phyloP scores from a whole-genome alignment of 2,888 invertebrate species.

The Ophion obscuratus region DNA sequence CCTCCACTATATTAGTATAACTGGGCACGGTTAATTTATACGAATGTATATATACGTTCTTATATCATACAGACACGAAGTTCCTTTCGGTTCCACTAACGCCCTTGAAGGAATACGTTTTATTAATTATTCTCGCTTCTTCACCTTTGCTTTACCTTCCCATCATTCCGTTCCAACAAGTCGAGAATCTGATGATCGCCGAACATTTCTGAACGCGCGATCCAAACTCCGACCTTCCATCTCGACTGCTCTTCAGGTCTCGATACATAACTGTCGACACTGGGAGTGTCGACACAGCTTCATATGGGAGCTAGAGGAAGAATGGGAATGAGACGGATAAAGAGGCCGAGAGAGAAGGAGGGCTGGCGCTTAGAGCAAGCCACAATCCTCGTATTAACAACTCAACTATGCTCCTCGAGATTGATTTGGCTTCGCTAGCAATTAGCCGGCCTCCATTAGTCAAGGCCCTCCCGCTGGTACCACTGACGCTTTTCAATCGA shows the following conservation, averaged over 20 bases:
- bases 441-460: slow-evolving; percentile 80
- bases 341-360: slow-evolving; percentile 12
- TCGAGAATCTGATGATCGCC: slow-evolving; percentile 27
- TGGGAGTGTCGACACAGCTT: slow-evolving; percentile 67
- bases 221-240: slow-evolving; percentile 50
- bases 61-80: slow-evolving; percentile 15
- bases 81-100: slow-evolving; percentile 13
- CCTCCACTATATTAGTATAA: slow-evolving; percentile 14
- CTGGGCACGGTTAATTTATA: slow-evolving; percentile 20
- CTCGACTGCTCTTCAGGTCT: slow-evolving; percentile 49
- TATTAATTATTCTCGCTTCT: slow-evolving; percentile 56
- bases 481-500: slow-evolving; percentile 77
- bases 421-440: slow-evolving; percentile 80
- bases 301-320: slow-evolving; percentile 11
- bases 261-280: slow-evolving; percentile 66
- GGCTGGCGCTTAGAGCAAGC: slow-evolving; percentile 69
- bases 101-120: slow-evolving; percentile 49
- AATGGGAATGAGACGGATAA: slow-evolving; percentile 8
- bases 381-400: slow-evolving; percentile 70
- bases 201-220: slow-evolving; percentile 12
- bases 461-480: slow-evolving; percentile 65
- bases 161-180: slow-evolving; percentile 41
- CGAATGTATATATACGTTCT: slow-evolving; percentile 11
- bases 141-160: slow-evolving; percentile 37
- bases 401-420: slow-evolving; percentile 78